phyloP scores from a whole-genome alignment of 2,113 vertebrate species.

The Sialia sialis region DNA sequence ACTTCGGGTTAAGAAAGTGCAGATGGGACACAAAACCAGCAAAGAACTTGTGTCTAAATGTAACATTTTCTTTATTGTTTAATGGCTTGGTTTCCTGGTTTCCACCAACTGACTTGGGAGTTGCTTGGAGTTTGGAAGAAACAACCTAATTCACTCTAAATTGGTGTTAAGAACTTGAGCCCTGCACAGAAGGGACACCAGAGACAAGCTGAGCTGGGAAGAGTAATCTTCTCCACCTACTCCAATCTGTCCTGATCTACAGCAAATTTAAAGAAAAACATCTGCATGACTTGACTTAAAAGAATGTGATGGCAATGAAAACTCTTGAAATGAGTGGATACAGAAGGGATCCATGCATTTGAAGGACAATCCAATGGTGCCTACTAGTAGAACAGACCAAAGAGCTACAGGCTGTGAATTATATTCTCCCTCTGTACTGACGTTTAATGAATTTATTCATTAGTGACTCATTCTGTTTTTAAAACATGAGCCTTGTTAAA shows the following conservation, averaged over 20 bases:
- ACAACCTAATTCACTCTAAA: neutral
- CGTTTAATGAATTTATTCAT: constrained; percentile 15
- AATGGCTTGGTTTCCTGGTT: neutral
- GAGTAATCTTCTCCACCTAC: neutral
- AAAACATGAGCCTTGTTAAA: constrained; percentile 5
- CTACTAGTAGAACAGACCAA: neutral
- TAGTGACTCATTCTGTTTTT: constrained; percentile 23
- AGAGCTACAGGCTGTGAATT: neutral
- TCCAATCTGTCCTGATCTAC: neutral
- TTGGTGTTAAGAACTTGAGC: accelerated
- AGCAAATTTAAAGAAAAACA: neutral
- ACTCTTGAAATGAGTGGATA: neutral
- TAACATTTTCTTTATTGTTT: neutral
- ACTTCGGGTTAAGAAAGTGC: neutral
- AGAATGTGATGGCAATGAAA: neutral
- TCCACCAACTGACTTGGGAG: neutral
- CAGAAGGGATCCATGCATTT: neutral
- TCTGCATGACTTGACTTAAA: neutral
- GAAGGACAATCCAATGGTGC: neutral
- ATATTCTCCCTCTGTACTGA: constrained; percentile 14
- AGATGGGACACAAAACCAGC: neutral
- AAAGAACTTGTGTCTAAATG: neutral
- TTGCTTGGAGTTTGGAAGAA: neutral
- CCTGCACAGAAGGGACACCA: neutral
- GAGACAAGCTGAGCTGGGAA: neutral